phyloP scores from a whole-genome alignment of 2,113 vertebrate species.

The Plestiodon gilberti region DNA sequence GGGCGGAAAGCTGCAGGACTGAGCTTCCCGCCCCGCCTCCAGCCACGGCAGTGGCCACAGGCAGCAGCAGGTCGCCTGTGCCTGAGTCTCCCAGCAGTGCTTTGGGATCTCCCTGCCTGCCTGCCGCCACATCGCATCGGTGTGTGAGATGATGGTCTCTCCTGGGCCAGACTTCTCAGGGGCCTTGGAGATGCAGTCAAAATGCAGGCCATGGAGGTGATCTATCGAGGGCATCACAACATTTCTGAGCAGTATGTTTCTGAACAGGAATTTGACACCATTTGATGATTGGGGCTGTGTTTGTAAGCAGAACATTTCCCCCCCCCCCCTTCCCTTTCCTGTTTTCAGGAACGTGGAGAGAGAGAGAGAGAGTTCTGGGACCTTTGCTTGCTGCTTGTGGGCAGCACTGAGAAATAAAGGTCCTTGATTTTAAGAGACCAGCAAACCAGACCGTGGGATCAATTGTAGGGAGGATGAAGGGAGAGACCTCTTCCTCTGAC shows the following conservation, averaged over 20 bases:
- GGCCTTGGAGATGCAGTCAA: accelerated
- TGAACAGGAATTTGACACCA: neutral
- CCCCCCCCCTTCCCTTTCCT: neutral
- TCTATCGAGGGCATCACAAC: too few species aligned
- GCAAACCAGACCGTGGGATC: too few species aligned
- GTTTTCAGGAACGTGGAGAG: neutral
- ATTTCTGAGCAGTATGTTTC: too few species aligned
- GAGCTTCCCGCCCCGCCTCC: too few species aligned
- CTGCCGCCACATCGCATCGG: too few species aligned
- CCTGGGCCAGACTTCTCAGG: neutral
- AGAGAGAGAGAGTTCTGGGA: neutral
- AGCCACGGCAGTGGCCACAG: too few species aligned
- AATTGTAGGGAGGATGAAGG: too few species aligned
- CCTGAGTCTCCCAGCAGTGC: neutral
- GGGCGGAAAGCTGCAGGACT: too few species aligned
- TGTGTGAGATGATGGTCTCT: neutral
- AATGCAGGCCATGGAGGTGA: too few species aligned
- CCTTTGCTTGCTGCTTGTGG: neutral
- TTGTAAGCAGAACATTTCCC: neutral
- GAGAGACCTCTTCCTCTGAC: neutral
- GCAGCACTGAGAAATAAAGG: neutral
- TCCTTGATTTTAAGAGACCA: too few species aligned
- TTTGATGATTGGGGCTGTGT: neutral
- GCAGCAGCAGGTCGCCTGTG: too few species aligned
- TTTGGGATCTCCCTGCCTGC: too few species aligned